phyloP scores from a whole-genome alignment of 2,888 invertebrate genomes.

The Chloroclysta siterata region DNA sequence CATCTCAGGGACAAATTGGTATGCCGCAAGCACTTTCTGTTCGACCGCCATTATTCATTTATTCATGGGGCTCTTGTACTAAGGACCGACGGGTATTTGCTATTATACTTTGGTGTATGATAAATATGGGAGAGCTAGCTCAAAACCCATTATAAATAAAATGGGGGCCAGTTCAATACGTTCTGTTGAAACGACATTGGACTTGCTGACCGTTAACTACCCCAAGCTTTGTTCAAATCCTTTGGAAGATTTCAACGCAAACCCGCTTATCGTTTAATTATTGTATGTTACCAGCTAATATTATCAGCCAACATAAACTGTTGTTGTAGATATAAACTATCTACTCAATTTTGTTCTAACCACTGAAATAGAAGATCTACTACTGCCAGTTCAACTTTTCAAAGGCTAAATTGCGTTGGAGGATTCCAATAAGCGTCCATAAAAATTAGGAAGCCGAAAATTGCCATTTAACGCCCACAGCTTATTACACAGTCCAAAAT shows the following conservation, averaged over 20 bases:
- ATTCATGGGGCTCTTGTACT: conserved; percentile 75
- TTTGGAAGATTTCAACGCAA: conserved; percentile 5
- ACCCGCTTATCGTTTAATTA: too few species aligned
- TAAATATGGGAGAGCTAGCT: conserved; percentile 40
- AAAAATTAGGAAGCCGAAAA: conserved; percentile 28
- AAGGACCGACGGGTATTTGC: conserved; percentile 59
- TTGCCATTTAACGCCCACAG: conserved; percentile 31
- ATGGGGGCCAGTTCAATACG: conserved; percentile 34
- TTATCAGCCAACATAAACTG: too few species aligned
- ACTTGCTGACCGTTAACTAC: conserved; percentile 27
- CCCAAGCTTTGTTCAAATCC: conserved; percentile 24
- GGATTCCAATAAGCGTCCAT: conserved; percentile 17
- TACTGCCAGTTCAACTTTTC: not conserved
- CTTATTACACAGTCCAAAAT: conserved; percentile 35
- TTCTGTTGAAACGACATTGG: conserved; percentile 26
- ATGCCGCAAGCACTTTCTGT: conserved; percentile 72
- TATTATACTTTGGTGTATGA: conserved; percentile 53
- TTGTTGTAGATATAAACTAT: too few species aligned
- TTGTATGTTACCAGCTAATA: not conserved
- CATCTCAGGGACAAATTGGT: conserved; percentile 76
- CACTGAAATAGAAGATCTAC: not conserved
- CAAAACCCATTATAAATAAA: conserved; percentile 41
- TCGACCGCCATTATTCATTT: conserved; percentile 80
- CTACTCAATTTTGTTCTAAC: not conserved
- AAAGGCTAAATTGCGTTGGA: conserved; percentile 7